phyloP scores from a whole-genome alignment of 2,113 vertebrate genomes.

The Lophochroa leadbeateri region DNA sequence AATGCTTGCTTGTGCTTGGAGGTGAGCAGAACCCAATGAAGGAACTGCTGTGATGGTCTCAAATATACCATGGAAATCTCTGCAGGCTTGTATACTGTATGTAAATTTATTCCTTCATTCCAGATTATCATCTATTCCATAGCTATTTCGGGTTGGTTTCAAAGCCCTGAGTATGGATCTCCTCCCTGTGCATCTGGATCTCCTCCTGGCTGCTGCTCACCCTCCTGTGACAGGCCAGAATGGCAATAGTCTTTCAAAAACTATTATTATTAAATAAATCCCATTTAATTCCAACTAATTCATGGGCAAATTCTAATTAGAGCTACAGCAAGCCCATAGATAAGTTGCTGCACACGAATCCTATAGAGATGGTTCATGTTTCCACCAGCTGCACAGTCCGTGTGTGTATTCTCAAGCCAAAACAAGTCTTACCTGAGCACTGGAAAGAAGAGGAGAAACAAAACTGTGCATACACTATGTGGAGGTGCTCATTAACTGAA shows the following conservation, averaged over 20 bases:
- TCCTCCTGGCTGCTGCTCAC: not conserved
- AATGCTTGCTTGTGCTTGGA: not conserved
- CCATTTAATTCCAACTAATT: not conserved
- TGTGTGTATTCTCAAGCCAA: not conserved
- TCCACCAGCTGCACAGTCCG: not conserved
- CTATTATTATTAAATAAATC: not conserved
- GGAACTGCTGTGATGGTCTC: not conserved
- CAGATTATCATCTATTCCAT: not conserved
- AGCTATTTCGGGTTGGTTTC: not conserved
- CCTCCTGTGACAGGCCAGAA: not conserved
- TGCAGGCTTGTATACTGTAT: not conserved
- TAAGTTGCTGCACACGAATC: not conserved
- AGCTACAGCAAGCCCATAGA: not conserved
- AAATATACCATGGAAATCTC: not conserved
- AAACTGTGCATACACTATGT: not conserved
- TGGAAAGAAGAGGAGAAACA: not conserved
- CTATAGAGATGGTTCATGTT: not conserved
- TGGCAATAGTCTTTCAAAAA: not conserved
- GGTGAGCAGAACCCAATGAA: not conserved
- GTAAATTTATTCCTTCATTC: not conserved
- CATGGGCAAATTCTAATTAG: not conserved
- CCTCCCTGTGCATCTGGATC: not conserved
- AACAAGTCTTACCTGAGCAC: constrained; percentile 12
- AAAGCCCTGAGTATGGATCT: not conserved
- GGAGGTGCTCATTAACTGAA: not conserved